Evolutionary conservation across 2,113 vertebrate species (phyloP), one percentile per base, ranked within the genome.

Genomic region (Corythornis vintsioides): DNA sequence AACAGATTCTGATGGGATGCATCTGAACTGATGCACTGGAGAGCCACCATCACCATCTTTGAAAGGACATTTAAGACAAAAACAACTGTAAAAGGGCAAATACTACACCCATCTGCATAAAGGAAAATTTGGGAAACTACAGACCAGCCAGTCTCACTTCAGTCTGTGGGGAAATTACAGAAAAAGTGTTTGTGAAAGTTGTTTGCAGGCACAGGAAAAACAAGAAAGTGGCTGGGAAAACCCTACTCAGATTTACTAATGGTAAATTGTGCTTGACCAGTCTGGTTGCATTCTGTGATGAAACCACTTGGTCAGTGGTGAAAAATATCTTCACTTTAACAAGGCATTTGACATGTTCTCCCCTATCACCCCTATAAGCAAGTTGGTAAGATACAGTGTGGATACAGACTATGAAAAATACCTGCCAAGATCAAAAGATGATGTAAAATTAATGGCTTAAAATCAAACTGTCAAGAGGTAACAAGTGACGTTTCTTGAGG

Each of bases 381-480:
- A 64, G 8, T 42, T 33, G 21, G 16, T 57, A 57, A 74, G 22
- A 13, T 52, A 18, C 3, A 56, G 13, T 35, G n/a, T 61, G 31
- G 9, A 8, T 42, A 31, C 1, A 42, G 38, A 59, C 8, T 0
- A 0, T 70, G 56, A n/a, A 33, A 88, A 65, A 4, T 6, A 21
- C 31, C 10, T 82, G 29, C 56, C 29, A 61, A 53, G n/a, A 31
- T 74, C 16, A 74, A 53, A 52, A 35, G 19, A 11, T 40, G 35
- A 2, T 42, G 17, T 28, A n/a, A 18, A 29, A 20, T 67, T 67
- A 52, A 26, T 56, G 8, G 10, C 19, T 73, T 38, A 33, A 84
- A 81, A 45, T 50, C 24, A n/a, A 28, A 25, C 7, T 65, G 40
- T 52, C 33, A 38, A 26, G 13, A 35, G 21, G 10, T 81, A 33